Evolutionary conservation across 2,888 invertebrate species (phyloP), one percentile per base, ranked within the genome.

Genomic region (Scaeva pyrastri): DNA sequence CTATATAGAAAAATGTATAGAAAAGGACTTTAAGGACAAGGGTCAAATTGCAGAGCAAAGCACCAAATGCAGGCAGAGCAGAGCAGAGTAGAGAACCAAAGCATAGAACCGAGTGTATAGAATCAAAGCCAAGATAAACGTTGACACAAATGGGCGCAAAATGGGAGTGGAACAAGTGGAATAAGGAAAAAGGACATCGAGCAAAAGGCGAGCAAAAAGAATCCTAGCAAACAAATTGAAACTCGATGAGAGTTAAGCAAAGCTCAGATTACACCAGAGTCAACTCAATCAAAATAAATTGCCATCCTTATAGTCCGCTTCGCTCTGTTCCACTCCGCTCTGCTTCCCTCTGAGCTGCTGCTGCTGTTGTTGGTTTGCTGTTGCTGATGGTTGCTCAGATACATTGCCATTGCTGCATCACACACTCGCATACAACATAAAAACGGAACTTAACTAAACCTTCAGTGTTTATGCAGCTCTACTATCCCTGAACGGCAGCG

Each of bases 261-360:
- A 87, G 87, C 87, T 87, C 83, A 87, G 83, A 87, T 87, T 83
- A 87, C 87, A 87, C 78, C 87, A 79, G 87, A 87, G 83, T 83
- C 87, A 82, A 86, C 86, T 86, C 86, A 87, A 83, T 87, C 87
- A 87, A 87, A 87, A 87, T 83, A 87, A 87, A 87, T 87, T 87
- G 83, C 87, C 87, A 75, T 87, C 83, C 87, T 87, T 87, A 41
- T 19, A 82, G 82, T 71, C 48, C 52, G 56, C 19, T n/a, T n/a
- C n/a, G n/a, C n/a, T n/a, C n/a, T n/a, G n/a, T n/a, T n/a, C n/a
- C n/a, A n/a, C n/a, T n/a, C n/a, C n/a, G n/a, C n/a, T n/a, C n/a
- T n/a, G n/a, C n/a, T n/a, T n/a, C n/a, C n/a, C n/a, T 70, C 26
- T 19, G 43, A 48, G 16, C 31, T 31, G 8, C n/a, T 70, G 19